These are phyloP conservation scores for Chlorodrepanis virens DNA, from an alignment of 2,113 vertebrate genomes.

Conservation along the genomic window DNA sequence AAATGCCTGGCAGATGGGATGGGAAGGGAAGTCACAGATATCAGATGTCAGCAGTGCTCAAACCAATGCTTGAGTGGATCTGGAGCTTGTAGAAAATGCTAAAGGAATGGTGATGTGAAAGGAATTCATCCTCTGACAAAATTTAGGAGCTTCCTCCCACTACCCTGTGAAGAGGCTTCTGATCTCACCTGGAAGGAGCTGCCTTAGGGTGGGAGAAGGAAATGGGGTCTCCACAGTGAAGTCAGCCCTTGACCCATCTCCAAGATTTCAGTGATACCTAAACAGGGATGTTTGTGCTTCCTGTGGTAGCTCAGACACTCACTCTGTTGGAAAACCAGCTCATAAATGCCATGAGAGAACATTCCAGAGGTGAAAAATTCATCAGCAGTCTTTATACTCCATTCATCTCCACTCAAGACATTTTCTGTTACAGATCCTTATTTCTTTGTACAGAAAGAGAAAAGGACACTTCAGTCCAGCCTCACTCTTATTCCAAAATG, in stretches of 20 bases:
- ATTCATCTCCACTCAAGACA: background rate
- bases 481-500: background rate
- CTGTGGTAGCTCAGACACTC: background rate
- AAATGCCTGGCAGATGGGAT: background rate
- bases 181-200: background rate
- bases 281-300: background rate
- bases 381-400: background rate
- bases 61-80: background rate
- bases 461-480: background rate
- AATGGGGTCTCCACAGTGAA: background rate
- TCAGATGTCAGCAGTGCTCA: background rate
- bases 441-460: background rate
- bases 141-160: accelerated
- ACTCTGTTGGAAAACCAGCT: background rate
- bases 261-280: background rate
- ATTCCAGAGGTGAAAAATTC: background rate
- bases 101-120: background rate
- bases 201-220: background rate
- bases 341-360: background rate
- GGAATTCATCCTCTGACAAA: background rate
- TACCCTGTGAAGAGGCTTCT: background rate
- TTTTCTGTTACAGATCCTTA: background rate
- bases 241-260: background rate
- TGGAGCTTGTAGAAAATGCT: background rate
- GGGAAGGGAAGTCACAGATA: background rate